Base-by-base conservation (phyloP, 2,113 vertebrate species). In the Lepisosteus osseus region DNA sequence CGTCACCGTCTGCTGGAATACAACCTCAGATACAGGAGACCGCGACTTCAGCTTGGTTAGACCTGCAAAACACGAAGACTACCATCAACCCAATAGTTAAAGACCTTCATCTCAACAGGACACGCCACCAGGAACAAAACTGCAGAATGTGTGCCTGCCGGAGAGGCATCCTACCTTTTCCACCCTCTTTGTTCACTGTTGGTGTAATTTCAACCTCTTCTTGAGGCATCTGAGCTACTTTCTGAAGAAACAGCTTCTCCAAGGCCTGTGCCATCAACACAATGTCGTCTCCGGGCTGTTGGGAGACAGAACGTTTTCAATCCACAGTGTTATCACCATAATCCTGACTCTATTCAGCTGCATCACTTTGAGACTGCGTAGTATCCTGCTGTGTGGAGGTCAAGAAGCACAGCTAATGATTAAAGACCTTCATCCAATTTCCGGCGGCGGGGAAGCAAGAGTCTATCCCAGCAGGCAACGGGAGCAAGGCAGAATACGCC, bases 241-340 rank as follows among this genome's bases (percentile, higher is more conserved):
- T 97, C 82, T 96, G 87, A 73, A 89, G 78, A 78, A 97, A 99
- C 5, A 94, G 65, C 76, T 96, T 96, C 87, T 99, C 95, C 70
- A 99, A 84, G 15, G 87, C 87, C 89, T 96, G 90, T 0, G 95
- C 96, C 97, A 98, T 98, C 67, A 96, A 80, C 76, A 98, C 93
- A 73, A 97, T 89, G 69, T 97, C 96, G 86, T 98, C 94, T 72
- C 87, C 91, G 65, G 96, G 90, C 96, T 98, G 82, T 13, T 86
- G 83, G 78, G 75, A 69, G 77, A 3, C 61, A 51, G 63, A 29
- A 55, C 70, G 73, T 56, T 78, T 51, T 68, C 45, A 59, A 59
- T 13, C 57, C 29, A 29, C 29, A 29, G 29, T 29, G 29, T 29
- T 29, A 29, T 29, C 29, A 29, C 29, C 29, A 29, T 29, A 29